Evolutionary conservation across 1,140 invertebrate genomes (phyloP).

Genomic region (Adelges cooleyi): DNA sequence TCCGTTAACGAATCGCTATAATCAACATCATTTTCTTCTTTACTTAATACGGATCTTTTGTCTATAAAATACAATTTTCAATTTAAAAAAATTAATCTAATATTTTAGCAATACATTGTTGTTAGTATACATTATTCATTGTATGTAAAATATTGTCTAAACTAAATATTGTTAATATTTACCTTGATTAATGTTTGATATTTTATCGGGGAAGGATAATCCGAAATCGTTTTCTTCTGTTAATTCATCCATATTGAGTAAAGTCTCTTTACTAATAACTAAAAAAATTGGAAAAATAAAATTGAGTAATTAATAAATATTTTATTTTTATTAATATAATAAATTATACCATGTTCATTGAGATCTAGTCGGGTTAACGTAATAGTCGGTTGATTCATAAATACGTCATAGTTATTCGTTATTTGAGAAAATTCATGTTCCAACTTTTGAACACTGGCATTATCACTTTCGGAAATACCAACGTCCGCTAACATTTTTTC

Average conservation of each 20-base stretch:
- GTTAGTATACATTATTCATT: no score
- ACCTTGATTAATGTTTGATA: background rate
- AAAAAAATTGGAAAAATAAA: no score
- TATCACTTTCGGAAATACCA: slow-evolving; percentile 39
- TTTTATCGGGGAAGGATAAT: background rate
- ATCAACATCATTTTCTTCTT: slow-evolving; percentile 2
- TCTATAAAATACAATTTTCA: no score
- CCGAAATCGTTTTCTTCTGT: slow-evolving; percentile 20
- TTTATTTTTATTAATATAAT: no score
- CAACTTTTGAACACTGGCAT: slow-evolving; percentile 32
- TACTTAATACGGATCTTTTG: no score
- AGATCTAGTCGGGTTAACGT: slow-evolving; percentile 17
- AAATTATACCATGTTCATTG: slow-evolving; percentile 3
- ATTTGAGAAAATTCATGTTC: slow-evolving; percentile 18
- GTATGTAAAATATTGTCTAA: background rate
- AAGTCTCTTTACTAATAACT: background rate
- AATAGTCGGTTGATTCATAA: slow-evolving; percentile 17
- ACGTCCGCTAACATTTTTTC: background rate
- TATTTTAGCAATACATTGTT: no score
- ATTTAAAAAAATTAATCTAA: no score
- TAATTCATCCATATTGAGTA: slow-evolving; percentile 7
- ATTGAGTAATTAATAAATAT: no score
- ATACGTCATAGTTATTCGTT: slow-evolving; percentile 10
- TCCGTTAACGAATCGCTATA: slow-evolving; percentile 11
- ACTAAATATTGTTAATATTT: background rate